Conservation (phyloP, 2,797 vertebrate genomes). For the Lacerta agilis region DNA sequence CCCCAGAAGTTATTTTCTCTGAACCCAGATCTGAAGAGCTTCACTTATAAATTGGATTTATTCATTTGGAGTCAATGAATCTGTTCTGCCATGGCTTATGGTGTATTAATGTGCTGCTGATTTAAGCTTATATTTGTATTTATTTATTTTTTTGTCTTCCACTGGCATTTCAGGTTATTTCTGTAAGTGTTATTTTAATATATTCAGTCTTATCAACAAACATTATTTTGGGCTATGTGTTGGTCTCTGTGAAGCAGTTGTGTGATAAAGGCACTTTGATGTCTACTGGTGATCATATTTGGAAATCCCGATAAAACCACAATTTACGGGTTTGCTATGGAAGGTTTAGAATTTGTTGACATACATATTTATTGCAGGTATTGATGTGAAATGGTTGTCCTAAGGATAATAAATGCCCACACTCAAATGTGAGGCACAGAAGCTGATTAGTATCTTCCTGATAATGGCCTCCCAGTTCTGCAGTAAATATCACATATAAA, state of each 20-base stretch:
- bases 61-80: neutral
- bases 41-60: too few relatives aligned
- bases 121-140: neutral
- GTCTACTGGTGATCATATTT: conserved; percentile 44
- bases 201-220: conserved; percentile 24
- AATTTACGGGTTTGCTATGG: conserved; percentile 34
- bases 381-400: conserved; percentile 16
- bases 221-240: conserved; percentile 23
- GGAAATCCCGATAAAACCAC: conserved; percentile 30
- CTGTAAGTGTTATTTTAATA: conserved; percentile 31
- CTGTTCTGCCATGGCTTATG: conserved; percentile 26
- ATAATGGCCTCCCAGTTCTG: neutral
- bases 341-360: conserved; percentile 38
- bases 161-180: neutral
- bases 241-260: conserved; percentile 28
- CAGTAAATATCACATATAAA: conserved; percentile 3
- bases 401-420: neutral
- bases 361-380: conserved; percentile 33
- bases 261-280: conserved; percentile 31
- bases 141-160: neutral
- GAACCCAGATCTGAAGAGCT: too few relatives aligned
- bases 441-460: conserved; percentile 2
- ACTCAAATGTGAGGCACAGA: neutral
- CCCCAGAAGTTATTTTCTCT: too few relatives aligned
- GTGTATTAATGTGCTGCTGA: conserved; percentile 14